phyloP scores from a whole-genome alignment of 2,888 invertebrate genomes.

The Fabriciana adippe region DNA sequence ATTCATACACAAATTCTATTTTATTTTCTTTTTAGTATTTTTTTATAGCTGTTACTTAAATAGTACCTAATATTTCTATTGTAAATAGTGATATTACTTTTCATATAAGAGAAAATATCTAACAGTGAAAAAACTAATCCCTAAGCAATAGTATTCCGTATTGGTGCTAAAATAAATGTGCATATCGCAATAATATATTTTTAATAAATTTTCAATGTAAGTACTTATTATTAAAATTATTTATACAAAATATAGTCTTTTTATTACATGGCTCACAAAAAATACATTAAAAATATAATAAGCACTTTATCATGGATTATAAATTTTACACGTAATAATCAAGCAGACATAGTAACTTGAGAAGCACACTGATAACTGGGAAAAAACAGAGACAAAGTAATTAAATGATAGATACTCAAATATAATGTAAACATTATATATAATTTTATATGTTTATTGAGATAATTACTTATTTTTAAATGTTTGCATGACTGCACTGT shows the following conservation, averaged over 20 bases:
- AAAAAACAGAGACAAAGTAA: slow-evolving; percentile 1
- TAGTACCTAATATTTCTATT: not conserved
- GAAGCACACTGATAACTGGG: slow-evolving; percentile 8
- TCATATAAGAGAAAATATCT: too few species aligned
- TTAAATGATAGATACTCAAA: not conserved
- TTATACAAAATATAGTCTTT: slow-evolving; percentile 6
- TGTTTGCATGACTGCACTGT: too few species aligned
- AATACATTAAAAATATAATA: not conserved
- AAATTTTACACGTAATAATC: too few species aligned
- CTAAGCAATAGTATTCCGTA: slow-evolving; percentile 44
- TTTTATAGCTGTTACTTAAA: slow-evolving; percentile 8
- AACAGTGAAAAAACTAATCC: too few species aligned
- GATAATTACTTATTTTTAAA: too few species aligned
- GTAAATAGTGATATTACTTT: too few species aligned
- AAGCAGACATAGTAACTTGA: not conserved
- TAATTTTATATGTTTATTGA: too few species aligned
- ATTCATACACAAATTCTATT: slow-evolving; percentile 14
- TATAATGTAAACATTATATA: not conserved
- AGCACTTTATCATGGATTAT: too few species aligned
- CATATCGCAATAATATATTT: slow-evolving; percentile 37
- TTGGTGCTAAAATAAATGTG: slow-evolving; percentile 52
- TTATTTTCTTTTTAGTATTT: slow-evolving; percentile 10
- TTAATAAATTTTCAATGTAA: slow-evolving; percentile 15
- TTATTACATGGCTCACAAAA: not conserved
- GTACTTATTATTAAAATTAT: slow-evolving; percentile 23